These are phyloP conservation scores for Gambusia yucatana DNA, from an alignment of 2,797 vertebrate species.

Conservation along the genomic window DNA sequence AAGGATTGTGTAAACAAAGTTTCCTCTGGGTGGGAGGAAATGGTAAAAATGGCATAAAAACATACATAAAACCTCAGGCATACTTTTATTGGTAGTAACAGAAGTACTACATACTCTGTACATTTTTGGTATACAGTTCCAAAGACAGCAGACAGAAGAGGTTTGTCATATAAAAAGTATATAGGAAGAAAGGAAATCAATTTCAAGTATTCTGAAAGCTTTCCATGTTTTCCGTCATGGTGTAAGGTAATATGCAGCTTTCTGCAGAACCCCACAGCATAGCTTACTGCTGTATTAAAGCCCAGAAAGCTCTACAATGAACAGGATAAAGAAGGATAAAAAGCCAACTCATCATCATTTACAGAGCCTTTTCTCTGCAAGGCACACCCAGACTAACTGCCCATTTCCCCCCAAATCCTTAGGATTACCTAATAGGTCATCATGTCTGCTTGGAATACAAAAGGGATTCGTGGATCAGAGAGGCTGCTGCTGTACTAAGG, in stretches of 20 bases:
- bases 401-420: slow-evolving; percentile 76
- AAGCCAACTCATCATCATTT: slow-evolving; percentile 77
- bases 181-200: slow-evolving; percentile 33
- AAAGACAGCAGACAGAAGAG: slow-evolving; percentile 49
- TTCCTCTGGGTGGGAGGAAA: slow-evolving; percentile 55
- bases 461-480: slow-evolving; percentile 43
- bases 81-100: slow-evolving; percentile 60
- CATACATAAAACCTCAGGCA: slow-evolving; percentile 66
- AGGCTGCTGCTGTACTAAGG: slow-evolving; percentile 29
- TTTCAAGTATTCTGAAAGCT: slow-evolving; percentile 52
- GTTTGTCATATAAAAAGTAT: slow-evolving; percentile 42
- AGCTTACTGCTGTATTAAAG: slow-evolving; percentile 62
- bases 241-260: slow-evolving; percentile 46
- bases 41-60: slow-evolving; percentile 60
- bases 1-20: slow-evolving; percentile 72
- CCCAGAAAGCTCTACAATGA: slow-evolving; percentile 65
- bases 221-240: slow-evolving; percentile 38
- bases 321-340: slow-evolving; percentile 72
- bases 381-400: slow-evolving; percentile 75
- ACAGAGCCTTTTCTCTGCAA: slow-evolving; percentile 65
- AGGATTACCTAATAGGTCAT: slow-evolving; percentile 83
- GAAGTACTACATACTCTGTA: slow-evolving; percentile 39
- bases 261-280: slow-evolving; percentile 24
- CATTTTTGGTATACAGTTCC: slow-evolving; percentile 33
- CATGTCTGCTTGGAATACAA: slow-evolving; percentile 66